Evolutionary conservation across 2,113 vertebrate species (phyloP).

Genomic region (Heloderma charlesbogerti): DNA sequence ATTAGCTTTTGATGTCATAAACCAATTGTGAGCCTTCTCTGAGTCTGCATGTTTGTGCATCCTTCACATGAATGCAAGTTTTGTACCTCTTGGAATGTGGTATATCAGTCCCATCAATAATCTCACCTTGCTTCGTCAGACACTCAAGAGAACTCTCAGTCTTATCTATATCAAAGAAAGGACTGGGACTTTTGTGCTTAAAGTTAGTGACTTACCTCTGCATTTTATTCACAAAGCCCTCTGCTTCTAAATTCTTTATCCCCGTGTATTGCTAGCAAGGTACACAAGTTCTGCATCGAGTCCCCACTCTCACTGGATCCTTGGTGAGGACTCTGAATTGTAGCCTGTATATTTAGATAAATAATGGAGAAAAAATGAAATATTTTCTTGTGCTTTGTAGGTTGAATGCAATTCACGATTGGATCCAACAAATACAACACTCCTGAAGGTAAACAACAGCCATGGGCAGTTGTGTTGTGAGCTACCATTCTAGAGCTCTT

Average conservation of each 20-base stretch:
- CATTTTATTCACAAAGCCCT: neutral
- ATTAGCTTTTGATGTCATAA: too few species aligned
- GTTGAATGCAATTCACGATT: constrained; percentile 97
- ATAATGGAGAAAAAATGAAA: neutral
- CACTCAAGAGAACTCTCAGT: neutral
- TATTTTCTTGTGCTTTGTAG: constrained; percentile 66
- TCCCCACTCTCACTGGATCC: neutral
- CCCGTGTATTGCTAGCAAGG: neutral
- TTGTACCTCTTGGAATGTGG: neutral
- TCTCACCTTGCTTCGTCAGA: neutral
- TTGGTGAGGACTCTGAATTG: neutral
- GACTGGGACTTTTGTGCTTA: neutral
- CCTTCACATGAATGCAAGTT: neutral
- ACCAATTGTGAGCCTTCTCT: neutral
- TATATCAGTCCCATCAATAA: neutral
- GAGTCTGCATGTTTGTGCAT: neutral
- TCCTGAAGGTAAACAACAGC: constrained; percentile 86
- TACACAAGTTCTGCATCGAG: neutral
- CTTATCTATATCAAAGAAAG: neutral
- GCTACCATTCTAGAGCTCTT: constrained; percentile 6
- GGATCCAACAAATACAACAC: constrained; percentile 92
- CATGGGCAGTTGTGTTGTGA: constrained; percentile 9
- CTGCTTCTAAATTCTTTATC: neutral
- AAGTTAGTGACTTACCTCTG: neutral
- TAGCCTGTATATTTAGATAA: neutral